Evolutionary conservation across 2,888 invertebrate species (phyloP).

Genomic region (Dendrolimus houi): DNA sequence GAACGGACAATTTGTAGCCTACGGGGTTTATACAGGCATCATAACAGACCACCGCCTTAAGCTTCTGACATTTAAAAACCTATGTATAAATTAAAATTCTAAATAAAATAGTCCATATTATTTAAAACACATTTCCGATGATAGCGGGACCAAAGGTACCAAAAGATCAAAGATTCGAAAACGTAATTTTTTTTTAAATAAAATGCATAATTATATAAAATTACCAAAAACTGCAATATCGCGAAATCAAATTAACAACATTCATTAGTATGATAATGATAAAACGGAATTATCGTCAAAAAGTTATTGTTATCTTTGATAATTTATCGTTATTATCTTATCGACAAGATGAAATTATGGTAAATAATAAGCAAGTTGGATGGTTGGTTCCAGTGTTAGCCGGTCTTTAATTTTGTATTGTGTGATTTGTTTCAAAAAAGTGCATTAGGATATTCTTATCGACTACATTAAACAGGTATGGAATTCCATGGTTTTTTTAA

Average conservation of each 20-base stretch:
- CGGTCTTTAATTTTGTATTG: constrained; percentile 6
- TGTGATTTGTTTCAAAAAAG: not conserved
- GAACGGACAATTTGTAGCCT: no score
- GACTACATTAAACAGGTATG: not conserved
- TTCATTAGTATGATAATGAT: constrained; percentile 25
- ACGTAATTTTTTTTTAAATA: no score
- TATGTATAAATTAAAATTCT: no score
- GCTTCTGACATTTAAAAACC: no score
- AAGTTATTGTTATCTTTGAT: constrained; percentile 15
- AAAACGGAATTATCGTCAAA: constrained; percentile 32
- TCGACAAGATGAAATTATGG: constrained; percentile 50
- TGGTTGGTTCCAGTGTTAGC: constrained; percentile 36
- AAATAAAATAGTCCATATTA: no score
- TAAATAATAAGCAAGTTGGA: constrained; percentile 34
- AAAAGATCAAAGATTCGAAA: no score
- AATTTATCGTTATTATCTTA: constrained; percentile 31
- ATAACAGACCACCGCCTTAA: no score
- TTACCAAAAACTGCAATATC: constrained; percentile 20
- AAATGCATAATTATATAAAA: not conserved
- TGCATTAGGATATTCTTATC: not conserved
- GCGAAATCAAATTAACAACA: constrained; percentile 30
- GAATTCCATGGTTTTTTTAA: no score
- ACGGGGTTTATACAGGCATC: no score
- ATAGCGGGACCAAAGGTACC: no score
- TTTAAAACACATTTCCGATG: no score